Percentiles rank a stretch among this genome's conserved stretches.
These are phyloP conservation scores for Pseudomyrmex cubaensis DNA, from an alignment of 1,140 invertebrate genomes.

Conservation along the genomic window DNA sequence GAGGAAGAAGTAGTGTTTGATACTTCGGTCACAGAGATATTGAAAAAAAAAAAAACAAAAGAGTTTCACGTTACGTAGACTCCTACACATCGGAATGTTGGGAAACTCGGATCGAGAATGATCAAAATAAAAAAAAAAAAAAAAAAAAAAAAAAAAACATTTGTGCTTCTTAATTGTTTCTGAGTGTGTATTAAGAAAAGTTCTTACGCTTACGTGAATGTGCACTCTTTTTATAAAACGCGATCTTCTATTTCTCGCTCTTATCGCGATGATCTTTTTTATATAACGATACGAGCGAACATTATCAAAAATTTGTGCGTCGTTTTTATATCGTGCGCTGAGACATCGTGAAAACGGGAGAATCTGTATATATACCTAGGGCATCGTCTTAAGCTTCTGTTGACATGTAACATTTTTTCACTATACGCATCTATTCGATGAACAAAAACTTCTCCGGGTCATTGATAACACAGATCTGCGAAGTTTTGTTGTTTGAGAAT, in stretches of 20 bases:
- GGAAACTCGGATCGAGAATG: not conserved
- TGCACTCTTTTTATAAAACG: constrained; percentile 18
- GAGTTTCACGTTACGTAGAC: not conserved
- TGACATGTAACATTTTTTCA: no score
- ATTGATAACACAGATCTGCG: no score
- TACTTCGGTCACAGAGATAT: not conserved
- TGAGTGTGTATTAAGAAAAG: not conserved
- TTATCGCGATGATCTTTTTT: not conserved
- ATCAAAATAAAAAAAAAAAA: not conserved
- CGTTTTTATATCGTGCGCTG: constrained; percentile 28
- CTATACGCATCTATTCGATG: no score
- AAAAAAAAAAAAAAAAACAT: not conserved
- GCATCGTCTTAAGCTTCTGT: no score
- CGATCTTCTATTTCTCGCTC: constrained; percentile 8
- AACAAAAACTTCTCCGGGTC: no score
- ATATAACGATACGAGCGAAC: not conserved
- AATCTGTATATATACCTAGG: constrained; percentile 1
- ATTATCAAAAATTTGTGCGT: constrained; percentile 50
- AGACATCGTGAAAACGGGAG: constrained; percentile 19
- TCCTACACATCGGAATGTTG: constrained; percentile 39
- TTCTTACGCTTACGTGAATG: constrained; percentile 14
- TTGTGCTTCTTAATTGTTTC: not conserved
- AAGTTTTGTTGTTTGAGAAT: no score
- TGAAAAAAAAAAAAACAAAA: not conserved
- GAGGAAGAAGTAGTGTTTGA: not conserved